These are phyloP conservation scores for Gymnopithys bicolor DNA, from an alignment of 2,797 vertebrate genomes.

Conservation along the genomic window DNA sequence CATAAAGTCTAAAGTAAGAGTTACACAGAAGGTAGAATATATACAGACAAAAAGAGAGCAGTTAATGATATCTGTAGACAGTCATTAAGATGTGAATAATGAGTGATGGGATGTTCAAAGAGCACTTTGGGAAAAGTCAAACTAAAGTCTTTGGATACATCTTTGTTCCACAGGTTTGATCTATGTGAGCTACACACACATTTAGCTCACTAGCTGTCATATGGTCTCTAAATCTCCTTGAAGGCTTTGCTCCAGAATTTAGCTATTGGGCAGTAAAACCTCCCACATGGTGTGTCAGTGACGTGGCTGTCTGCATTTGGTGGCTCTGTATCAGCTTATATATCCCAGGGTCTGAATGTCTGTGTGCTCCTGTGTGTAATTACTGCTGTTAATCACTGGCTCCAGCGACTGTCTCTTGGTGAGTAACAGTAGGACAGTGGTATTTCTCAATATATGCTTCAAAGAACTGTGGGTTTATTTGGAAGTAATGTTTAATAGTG, in stretches of 20 bases:
- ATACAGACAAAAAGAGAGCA: not conserved
- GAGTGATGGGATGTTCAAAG: rapidly evolving
- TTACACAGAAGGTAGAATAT: not conserved
- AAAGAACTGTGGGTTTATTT: not conserved
- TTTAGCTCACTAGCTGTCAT: not conserved
- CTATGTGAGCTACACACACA: not conserved
- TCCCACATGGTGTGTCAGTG: not conserved
- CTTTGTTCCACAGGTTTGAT: not conserved
- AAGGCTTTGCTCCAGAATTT: not conserved
- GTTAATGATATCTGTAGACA: not conserved
- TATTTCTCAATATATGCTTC: not conserved
- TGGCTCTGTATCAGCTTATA: not conserved
- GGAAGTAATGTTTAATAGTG: not conserved
- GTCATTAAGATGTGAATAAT: not conserved
- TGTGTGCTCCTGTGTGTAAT: not conserved
- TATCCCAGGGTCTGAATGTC: not conserved
- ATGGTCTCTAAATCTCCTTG: not conserved
- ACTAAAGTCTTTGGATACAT: not conserved
- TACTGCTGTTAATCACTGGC: not conserved
- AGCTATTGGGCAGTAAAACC: not conserved
- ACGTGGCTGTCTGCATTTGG: not conserved
- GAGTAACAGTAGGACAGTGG: not conserved
- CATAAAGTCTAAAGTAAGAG: not conserved
- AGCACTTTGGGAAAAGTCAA: not conserved
- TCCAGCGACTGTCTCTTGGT: not conserved